Percentiles rank a stretch among this genome's conserved stretches.
Conservation (phyloP, 2,797 vertebrate species). For the Psittacula echo region DNA sequence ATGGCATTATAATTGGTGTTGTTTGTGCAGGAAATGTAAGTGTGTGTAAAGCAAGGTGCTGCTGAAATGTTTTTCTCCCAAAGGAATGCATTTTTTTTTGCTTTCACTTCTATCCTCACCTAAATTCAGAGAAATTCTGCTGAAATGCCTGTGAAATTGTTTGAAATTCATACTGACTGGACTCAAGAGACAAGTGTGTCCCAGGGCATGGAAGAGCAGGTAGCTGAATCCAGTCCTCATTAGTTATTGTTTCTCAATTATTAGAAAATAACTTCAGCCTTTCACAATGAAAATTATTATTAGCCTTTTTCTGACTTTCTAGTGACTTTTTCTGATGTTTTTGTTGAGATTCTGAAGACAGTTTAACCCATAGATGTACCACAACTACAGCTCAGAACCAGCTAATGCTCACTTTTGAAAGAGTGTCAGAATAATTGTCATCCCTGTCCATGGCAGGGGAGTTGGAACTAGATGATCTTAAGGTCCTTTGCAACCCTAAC, state of each 20-base stretch:
- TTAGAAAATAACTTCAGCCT: neutral
- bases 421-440: neutral
- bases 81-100: fast-evolving
- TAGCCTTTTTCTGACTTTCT: neutral
- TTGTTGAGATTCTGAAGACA: neutral
- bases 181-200: neutral
- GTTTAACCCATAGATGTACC: neutral
- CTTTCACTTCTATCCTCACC: neutral
- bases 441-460: too few species aligned
- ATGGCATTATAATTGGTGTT: neutral
- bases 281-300: neutral
- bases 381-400: neutral
- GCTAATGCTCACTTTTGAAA: neutral
- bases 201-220: neutral
- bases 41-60: neutral
- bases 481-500: too few species aligned
- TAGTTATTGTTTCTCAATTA: neutral
- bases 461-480: too few species aligned
- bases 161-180: neutral
- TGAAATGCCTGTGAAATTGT: neutral
- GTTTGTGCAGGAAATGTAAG: neutral
- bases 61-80: neutral
- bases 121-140: neutral
- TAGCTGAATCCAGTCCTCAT: neutral
- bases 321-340: neutral